Evolutionary conservation across 2,888 invertebrate genomes (phyloP).

Genomic region (Marasmarcha lunaedactyla): DNA sequence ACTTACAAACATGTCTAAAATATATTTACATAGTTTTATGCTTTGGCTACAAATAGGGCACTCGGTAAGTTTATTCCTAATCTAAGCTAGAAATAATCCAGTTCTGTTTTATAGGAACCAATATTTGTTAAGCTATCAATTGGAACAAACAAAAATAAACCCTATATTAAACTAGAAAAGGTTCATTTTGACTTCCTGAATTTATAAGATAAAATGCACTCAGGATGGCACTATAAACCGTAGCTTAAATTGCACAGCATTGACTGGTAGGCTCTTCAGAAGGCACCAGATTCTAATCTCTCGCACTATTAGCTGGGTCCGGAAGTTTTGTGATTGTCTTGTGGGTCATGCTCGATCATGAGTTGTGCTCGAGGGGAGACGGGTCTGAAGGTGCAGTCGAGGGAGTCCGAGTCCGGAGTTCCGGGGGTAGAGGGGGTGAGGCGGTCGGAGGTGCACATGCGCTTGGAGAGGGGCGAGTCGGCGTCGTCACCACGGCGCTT

Average conservation of each 20-base stretch:
- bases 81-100: constrained; percentile 3
- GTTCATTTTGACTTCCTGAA: constrained; percentile 9
- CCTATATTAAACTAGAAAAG: constrained; percentile 4
- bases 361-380: constrained; percentile 52
- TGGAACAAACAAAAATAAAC: constrained; percentile 11
- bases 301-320: constrained; percentile 52
- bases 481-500: constrained; percentile 76
- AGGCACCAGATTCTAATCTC: not conserved
- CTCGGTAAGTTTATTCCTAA: constrained; percentile 8
- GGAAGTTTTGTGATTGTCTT: constrained; percentile 39
- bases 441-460: constrained; percentile 44
- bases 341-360: constrained; percentile 34
- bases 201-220: constrained; percentile 1
- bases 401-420: constrained; percentile 56
- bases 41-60: constrained; percentile 63
- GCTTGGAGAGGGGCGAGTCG: constrained; percentile 55
- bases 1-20: constrained; percentile 26
- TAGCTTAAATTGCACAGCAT: not conserved
- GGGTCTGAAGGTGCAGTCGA: constrained; percentile 62
- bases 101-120: constrained; percentile 3
- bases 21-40: constrained; percentile 62
- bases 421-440: constrained; percentile 50
- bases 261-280: no score
- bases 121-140: not conserved
- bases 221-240: constrained; percentile 4